These are phyloP conservation scores for Heterodera schachtii DNA, from an alignment of 1,140 invertebrate species.

Conservation along the genomic window DNA sequence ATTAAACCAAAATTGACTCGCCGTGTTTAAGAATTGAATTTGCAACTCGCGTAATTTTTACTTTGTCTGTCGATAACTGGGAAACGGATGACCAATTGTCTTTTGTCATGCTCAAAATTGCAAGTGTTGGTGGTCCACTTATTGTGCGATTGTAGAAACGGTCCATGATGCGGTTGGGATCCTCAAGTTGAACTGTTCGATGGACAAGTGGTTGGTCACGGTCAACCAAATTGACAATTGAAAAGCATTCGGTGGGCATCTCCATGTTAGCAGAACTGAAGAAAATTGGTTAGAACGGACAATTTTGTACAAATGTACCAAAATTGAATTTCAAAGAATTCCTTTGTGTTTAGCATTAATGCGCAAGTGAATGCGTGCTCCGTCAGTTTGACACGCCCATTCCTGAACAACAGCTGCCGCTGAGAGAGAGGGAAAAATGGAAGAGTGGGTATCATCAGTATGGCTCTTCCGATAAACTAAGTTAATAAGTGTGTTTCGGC, in stretches of 20 bases:
- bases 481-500: too few relatives aligned
- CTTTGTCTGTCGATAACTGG: conserved; percentile 36
- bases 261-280: conserved; percentile 37
- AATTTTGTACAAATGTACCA: conserved; percentile 18
- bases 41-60: background rate
- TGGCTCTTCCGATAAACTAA: too few relatives aligned
- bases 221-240: conserved; percentile 34
- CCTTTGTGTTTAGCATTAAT: conserved; percentile 22
- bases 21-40: background rate
- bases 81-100: conserved; percentile 35
- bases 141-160: conserved; percentile 27
- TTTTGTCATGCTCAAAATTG: conserved; percentile 40
- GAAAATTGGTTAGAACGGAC: background rate
- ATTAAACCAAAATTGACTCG: too few relatives aligned
- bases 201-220: conserved; percentile 29
- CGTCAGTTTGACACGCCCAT: conserved; percentile 12
- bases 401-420: too few relatives aligned
- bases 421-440: too few relatives aligned
- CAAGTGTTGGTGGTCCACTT: conserved; percentile 28
- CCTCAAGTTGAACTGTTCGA: conserved; percentile 18
- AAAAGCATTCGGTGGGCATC: conserved; percentile 32
- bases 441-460: too few relatives aligned
- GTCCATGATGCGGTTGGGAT: conserved; percentile 25
- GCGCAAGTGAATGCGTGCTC: conserved; percentile 23
- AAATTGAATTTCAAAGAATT: conserved; percentile 35